Evolutionary conservation across 2,113 vertebrate genomes (phyloP).

Genomic region (Triplophysa rosa): DNA sequence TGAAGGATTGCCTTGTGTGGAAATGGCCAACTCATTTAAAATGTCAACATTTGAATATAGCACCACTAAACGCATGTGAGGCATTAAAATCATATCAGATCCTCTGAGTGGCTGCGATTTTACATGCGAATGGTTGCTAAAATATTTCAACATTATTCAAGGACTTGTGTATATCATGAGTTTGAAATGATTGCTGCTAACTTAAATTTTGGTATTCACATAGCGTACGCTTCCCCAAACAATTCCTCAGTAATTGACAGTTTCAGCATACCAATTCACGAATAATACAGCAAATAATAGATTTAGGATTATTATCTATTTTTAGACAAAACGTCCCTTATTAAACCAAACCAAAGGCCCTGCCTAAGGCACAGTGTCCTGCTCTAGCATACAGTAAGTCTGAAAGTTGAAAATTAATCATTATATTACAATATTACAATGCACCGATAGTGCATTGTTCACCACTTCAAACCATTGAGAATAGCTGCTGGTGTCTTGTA

Average conservation of each 20-base stretch:
- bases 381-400: constrained; percentile 7
- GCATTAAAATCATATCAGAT: constrained; percentile 25
- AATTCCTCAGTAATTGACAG: background rate
- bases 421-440: constrained; percentile 28
- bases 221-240: background rate
- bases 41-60: constrained; percentile 61
- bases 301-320: constrained; percentile 21
- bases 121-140: background rate
- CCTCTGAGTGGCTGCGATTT: background rate
- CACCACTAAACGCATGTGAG: constrained; percentile 35
- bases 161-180: background rate
- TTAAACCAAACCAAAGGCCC: constrained; percentile 33
- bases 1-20: constrained; percentile 49
- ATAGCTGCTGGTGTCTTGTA: background rate
- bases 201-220: background rate
- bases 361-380: constrained; percentile 7
- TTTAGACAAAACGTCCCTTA: constrained; percentile 18
- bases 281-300: background rate
- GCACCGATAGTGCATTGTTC: background rate
- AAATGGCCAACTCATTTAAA: constrained; percentile 54
- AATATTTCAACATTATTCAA: background rate
- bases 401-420: constrained; percentile 5
- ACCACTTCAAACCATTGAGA: background rate
- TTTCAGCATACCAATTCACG: background rate
- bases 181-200: background rate